Conservation (phyloP, 2,888 invertebrate species). For the Polydrusus tereticollis region DNA sequence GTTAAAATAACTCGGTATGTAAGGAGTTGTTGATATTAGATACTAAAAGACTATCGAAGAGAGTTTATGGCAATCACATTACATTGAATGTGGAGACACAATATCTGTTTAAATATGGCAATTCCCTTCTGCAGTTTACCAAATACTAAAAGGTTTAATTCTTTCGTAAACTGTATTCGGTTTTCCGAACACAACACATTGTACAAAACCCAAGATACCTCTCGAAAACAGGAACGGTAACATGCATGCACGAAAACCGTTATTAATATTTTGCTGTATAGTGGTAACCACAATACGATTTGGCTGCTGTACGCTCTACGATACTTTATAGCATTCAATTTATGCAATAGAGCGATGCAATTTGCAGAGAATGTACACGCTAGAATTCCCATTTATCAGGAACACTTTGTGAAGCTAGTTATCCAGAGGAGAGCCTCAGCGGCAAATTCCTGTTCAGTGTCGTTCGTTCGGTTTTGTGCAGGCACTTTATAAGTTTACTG, state of each 20-base stretch:
- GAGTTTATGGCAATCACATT: too few relatives aligned
- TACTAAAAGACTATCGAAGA: too few relatives aligned
- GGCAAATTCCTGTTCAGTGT: constrained; percentile 5
- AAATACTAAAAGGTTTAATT: neutral
- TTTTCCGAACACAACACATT: constrained; percentile 3
- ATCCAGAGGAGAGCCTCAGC: constrained; percentile 56
- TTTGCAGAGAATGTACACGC: constrained; percentile 67
- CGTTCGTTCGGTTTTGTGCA: too few relatives aligned
- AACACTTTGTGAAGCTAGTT: constrained; percentile 67
- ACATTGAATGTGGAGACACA: too few relatives aligned
- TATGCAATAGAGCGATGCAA: constrained; percentile 65
- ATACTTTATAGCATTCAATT: constrained; percentile 66
- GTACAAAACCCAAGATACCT: constrained; percentile 31
- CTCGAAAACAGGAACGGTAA: constrained; percentile 12
- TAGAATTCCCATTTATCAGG: constrained; percentile 67
- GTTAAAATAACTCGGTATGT: too few relatives aligned
- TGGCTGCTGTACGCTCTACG: constrained; percentile 49
- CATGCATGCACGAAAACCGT: constrained; percentile 8
- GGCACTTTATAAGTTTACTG: too few relatives aligned
- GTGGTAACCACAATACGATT: constrained; percentile 44
- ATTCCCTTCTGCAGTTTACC: neutral
- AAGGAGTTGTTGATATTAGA: too few relatives aligned
- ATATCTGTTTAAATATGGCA: too few relatives aligned
- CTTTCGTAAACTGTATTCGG: neutral
- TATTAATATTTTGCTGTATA: constrained; percentile 32